phyloP scores from a whole-genome alignment of 2,888 invertebrate species.

The Lamellibrachia satsuma region DNA sequence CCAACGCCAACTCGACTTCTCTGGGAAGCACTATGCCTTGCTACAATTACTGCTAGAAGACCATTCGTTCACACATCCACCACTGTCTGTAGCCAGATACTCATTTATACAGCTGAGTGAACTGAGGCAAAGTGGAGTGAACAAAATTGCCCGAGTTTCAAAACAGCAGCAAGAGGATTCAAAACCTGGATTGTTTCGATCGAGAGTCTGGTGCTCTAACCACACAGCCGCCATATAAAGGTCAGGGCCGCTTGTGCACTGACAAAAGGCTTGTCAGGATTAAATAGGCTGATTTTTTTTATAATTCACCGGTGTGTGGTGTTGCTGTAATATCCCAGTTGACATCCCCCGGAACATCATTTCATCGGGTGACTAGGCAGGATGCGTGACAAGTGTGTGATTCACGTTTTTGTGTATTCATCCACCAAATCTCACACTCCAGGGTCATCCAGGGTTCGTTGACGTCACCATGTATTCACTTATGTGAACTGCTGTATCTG shows the following conservation, averaged over 20 bases:
- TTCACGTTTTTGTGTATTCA: neutral
- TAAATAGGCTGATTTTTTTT: neutral
- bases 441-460: neutral
- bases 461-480: neutral
- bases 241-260: neutral
- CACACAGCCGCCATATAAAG: neutral
- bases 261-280: neutral
- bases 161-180: too few species aligned
- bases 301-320: neutral
- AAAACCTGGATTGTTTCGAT: too few species aligned
- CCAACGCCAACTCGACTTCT: too few species aligned
- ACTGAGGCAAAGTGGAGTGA: too few species aligned
- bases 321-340: neutral
- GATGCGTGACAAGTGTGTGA: neutral
- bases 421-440: neutral
- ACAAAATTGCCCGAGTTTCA: too few species aligned
- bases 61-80: too few species aligned
- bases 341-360: neutral
- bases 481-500: neutral
- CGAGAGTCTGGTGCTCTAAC: too few species aligned
- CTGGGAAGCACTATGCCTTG: too few species aligned
- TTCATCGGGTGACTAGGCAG: neutral
- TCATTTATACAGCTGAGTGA: too few species aligned
- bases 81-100: too few species aligned
- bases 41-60: too few species aligned